These are phyloP conservation scores for Calliphora vomitoria DNA, from an alignment of 2,888 invertebrate genomes.

Conservation along the genomic window DNA sequence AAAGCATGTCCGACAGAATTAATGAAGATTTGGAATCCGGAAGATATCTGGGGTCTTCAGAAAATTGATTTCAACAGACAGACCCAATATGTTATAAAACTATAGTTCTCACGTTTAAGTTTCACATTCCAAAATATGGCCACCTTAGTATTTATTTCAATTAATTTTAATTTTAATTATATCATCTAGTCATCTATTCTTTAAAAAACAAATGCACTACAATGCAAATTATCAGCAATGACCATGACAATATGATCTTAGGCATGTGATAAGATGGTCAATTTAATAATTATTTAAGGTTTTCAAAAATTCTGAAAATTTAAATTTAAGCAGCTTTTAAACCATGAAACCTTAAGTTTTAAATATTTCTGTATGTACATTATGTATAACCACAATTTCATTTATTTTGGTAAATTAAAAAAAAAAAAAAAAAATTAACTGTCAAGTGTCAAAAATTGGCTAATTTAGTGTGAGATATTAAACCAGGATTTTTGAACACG, in stretches of 20 bases:
- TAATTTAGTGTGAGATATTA: conserved; percentile 67
- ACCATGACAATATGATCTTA: too few species aligned
- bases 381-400: conserved; percentile 30
- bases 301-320: too few species aligned
- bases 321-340: too few species aligned
- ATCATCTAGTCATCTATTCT: background rate
- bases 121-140: background rate
- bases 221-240: background rate
- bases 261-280: too few species aligned
- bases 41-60: too few species aligned
- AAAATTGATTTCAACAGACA: too few species aligned
- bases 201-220: background rate
- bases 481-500: conserved; percentile 14
- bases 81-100: too few species aligned
- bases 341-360: background rate
- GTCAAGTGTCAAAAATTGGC: conserved; percentile 63
- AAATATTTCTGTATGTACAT: too few species aligned
- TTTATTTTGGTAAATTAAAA: conserved; percentile 30
- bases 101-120: background rate
- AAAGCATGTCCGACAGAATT: too few species aligned
- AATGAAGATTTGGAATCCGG: too few species aligned
- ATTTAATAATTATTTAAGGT: too few species aligned
- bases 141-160: background rate
- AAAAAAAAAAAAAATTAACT: conserved; percentile 16
- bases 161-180: background rate